Evolutionary conservation across 2,888 invertebrate species (phyloP), one percentile per base, ranked within the genome.

Genomic region (Papilio demoleus): DNA sequence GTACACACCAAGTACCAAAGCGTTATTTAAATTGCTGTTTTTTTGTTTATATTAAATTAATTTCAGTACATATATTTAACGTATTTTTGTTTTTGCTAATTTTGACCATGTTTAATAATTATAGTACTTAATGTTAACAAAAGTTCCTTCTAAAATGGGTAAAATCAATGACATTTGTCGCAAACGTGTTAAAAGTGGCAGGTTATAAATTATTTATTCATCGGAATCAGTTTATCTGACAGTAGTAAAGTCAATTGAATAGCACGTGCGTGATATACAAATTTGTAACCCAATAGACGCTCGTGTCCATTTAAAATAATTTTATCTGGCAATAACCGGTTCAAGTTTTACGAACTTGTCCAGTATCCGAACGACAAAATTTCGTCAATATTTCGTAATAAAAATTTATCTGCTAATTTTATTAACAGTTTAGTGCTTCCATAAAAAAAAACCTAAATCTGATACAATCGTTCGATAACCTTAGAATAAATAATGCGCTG

Each of bases 141-240:
- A 24, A 24, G 56, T 64, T 64, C 67, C 65, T 68, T 65, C 27
- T 27, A 53, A 8, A 27, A 42, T 40, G 45, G 36, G 38, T 53
- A 53, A 53, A 53, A 53, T 53, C 24, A 53, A 27, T 27, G 27
- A 6, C 24, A 53, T 27, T 53, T 53, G 27, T 14, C 27, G 53
- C 27, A 53, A 53, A 53, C 53, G 27, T 53, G 53, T 53, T 53
- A 27, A 11, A 53, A 27, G 27, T 14, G 27, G 53, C 27, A 53
- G 53, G 53, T 53, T 5, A 53, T 53, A 53, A 53, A 53, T 53
- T 65, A 50, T 64, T 68, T 68, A 68, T 68, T 68, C 40, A 65
- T 65, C 58, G 27, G 40, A 58, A 40, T 65, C 40, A 17, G 36
- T 47, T 31, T 64, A 64, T 40, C 24, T 38, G 0, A 12, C n/a